Percentiles rank a stretch among this genome's conserved stretches.
These are phyloP conservation scores for Hoplostethus mediterraneus DNA, from an alignment of 2,797 vertebrate species.

Conservation along the genomic window DNA sequence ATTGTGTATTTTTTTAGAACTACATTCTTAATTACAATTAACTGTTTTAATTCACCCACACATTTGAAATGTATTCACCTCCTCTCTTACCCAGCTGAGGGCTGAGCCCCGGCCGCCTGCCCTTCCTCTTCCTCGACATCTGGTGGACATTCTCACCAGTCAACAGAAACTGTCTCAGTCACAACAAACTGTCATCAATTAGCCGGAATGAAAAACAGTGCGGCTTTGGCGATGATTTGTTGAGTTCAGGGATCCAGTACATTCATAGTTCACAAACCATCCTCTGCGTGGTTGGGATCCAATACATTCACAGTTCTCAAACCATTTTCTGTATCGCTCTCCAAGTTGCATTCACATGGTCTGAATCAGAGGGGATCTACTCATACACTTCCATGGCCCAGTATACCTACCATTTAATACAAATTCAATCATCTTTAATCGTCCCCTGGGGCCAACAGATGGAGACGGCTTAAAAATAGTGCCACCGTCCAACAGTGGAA, in stretches of 20 bases:
- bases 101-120: constrained; percentile 43
- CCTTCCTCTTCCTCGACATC: constrained; percentile 67
- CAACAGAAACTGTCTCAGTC: constrained; percentile 51
- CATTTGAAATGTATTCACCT: constrained; percentile 1
- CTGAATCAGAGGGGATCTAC: constrained; percentile 46
- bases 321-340: constrained; percentile 16
- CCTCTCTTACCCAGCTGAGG: constrained; percentile 14
- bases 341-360: constrained; percentile 50
- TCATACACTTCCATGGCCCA: constrained; percentile 25
- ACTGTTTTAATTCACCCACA: background rate
- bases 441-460: constrained; percentile 9
- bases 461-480: constrained; percentile 17
- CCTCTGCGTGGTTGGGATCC: constrained; percentile 30
- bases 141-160: constrained; percentile 58
- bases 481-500: constrained; percentile 5
- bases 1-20: no score
- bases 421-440: constrained; percentile 39
- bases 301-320: constrained; percentile 39
- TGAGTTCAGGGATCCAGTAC: constrained; percentile 48
- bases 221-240: constrained; percentile 67
- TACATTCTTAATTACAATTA: background rate
- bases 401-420: constrained; percentile 38
- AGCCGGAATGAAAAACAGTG: constrained; percentile 56
- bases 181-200: constrained; percentile 62
- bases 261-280: constrained; percentile 42